A percentile compares a stretch with the other conserved stretches of the same genome.
Evolutionary conservation across 2,797 vertebrate genomes (phyloP).

Genomic region (Pogonophryne albipinna): DNA sequence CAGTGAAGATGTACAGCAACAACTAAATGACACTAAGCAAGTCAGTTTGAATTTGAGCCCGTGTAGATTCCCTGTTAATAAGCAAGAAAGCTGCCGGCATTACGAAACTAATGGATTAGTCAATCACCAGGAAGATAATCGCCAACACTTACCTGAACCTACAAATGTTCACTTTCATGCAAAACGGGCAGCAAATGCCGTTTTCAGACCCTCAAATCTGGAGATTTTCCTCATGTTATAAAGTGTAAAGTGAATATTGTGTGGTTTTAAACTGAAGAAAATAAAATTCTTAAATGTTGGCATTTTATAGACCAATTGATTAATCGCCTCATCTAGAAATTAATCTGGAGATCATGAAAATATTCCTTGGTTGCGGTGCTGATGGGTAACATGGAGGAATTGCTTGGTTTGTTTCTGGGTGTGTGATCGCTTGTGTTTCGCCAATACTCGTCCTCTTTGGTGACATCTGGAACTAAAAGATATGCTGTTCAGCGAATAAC

Average conservation of each 20-base stretch:
- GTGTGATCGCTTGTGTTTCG: neutral
- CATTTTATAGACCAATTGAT: no score
- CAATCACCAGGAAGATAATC: no score
- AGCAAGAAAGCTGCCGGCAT: neutral
- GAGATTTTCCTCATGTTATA: neutral
- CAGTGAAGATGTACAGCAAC: neutral
- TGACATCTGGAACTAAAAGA: neutral
- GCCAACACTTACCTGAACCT: neutral
- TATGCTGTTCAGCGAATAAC: neutral
- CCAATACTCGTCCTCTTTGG: neutral
- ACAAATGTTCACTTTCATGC: no score
- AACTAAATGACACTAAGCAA: neutral
- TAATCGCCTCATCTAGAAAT: no score
- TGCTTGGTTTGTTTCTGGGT: slow-evolving; percentile 4
- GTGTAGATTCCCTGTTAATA: slow-evolving; percentile 42
- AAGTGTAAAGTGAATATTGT: no score
- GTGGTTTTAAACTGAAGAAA: no score
- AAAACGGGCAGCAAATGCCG: neutral
- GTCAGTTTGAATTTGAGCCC: neutral
- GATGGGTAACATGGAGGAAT: neutral
- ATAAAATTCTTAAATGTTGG: no score
- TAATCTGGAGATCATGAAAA: no score
- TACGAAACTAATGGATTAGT: no score
- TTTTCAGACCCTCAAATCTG: neutral
- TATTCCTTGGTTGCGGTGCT: neutral